Percentiles rank a stretch among this genome's conserved stretches.
Conservation (phyloP, 2,113 vertebrate species). For the Labeo catla region DNA sequence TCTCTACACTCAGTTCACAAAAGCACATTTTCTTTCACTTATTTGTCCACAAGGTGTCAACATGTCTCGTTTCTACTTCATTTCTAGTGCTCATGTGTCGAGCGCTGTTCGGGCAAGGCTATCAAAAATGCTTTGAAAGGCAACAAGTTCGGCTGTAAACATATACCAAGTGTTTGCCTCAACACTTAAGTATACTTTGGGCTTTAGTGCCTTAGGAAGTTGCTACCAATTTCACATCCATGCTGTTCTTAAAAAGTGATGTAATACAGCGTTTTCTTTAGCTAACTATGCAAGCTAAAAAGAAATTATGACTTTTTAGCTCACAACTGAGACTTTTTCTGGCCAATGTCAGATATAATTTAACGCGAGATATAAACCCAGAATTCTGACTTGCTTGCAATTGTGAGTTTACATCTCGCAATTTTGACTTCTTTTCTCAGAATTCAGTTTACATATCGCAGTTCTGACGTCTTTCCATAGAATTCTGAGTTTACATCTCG, state of each 20-base stretch:
- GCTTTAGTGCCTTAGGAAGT: neutral
- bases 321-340: neutral
- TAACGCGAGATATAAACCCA: neutral
- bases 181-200: neutral
- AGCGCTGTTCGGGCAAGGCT: neutral
- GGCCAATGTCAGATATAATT: neutral
- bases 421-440: no score
- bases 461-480: no score
- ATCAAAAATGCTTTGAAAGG: neutral
- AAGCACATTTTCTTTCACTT: neutral
- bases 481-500: no score
- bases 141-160: neutral
- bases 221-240: neutral
- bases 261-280: neutral
- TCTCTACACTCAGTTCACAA: neutral
- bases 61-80: neutral
- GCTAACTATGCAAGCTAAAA: neutral
- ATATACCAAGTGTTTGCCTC: neutral
- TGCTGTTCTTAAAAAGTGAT: neutral
- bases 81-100: neutral
- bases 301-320: neutral
- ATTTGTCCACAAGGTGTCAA: neutral
- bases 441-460: no score
- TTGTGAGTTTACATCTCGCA: no score
- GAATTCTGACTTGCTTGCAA: neutral